Evolutionary conservation across 2,113 vertebrate species (phyloP).

Genomic region (Euleptes europaea): DNA sequence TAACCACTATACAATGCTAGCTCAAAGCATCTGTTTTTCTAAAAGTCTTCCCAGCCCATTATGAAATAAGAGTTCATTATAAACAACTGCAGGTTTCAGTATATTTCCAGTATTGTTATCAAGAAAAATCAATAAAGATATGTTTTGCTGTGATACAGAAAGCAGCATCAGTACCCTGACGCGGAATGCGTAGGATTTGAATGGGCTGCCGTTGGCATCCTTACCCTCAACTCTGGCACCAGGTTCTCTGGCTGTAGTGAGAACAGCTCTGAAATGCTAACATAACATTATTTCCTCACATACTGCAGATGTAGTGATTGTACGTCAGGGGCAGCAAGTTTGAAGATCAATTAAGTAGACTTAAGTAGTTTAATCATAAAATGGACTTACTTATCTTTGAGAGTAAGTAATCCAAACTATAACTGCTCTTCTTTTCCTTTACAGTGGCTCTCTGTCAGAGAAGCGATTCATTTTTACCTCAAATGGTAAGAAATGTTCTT

Average conservation of each 20-base stretch:
- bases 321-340: neutral
- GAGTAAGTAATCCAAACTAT: neutral
- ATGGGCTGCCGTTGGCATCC: neutral
- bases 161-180: neutral
- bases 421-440: conserved; percentile 55
- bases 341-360: neutral
- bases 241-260: no score
- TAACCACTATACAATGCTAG: no score
- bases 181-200: neutral
- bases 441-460: conserved; percentile 86
- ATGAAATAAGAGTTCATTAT: no score
- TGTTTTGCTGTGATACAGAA: neutral
- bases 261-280: no score
- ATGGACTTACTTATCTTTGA: neutral
- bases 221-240: neutral
- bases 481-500: conserved; percentile 77
- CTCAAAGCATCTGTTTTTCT: no score
- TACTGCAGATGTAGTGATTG: neutral
- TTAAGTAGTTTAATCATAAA: accelerated
- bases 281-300: no score
- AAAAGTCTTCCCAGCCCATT: no score
- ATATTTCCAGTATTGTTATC: no score
- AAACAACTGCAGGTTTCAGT: no score
- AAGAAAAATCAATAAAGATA: no score
- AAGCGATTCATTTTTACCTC: conserved; percentile 82